A percentile compares a stretch with the other conserved stretches of the same genome.
phyloP scores from a whole-genome alignment of 2,888 invertebrate species.

The Limnephilus rhombicus region DNA sequence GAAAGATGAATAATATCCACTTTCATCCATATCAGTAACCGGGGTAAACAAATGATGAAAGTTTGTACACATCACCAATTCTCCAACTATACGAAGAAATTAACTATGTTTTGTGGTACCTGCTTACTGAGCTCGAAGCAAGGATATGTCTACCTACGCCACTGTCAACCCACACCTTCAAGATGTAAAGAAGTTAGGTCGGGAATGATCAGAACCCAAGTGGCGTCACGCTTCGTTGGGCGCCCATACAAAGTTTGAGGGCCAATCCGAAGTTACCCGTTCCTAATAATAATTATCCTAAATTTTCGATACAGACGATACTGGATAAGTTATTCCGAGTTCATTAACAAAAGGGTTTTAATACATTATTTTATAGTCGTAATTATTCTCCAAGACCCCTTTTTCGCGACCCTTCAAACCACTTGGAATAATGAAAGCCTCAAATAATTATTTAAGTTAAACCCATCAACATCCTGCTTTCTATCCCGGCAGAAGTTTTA shows the following conservation, averaged over 20 bases:
- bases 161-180: not conserved
- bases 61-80: no score
- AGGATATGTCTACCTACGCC: not conserved
- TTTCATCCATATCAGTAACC: no score
- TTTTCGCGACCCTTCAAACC: not conserved
- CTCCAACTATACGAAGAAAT: no score
- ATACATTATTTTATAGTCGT: slow-evolving; percentile 11
- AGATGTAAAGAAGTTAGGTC: slow-evolving; percentile 7
- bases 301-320: slow-evolving; percentile 31
- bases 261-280: not conserved
- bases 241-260: not conserved
- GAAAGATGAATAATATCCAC: no score
- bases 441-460: not conserved
- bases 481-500: not conserved
- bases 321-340: slow-evolving; percentile 17
- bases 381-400: not conserved
- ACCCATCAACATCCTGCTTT: not conserved
- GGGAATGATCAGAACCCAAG: not conserved
- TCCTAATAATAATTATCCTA: slow-evolving; percentile 17
- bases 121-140: not conserved
- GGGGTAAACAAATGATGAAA: no score
- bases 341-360: slow-evolving; percentile 2
- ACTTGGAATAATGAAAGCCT: slow-evolving; percentile 15
- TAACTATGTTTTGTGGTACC: no score
- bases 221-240: not conserved